Evolutionary conservation across 2,113 vertebrate genomes (phyloP).

Genomic region (Mixornis gularis): DNA sequence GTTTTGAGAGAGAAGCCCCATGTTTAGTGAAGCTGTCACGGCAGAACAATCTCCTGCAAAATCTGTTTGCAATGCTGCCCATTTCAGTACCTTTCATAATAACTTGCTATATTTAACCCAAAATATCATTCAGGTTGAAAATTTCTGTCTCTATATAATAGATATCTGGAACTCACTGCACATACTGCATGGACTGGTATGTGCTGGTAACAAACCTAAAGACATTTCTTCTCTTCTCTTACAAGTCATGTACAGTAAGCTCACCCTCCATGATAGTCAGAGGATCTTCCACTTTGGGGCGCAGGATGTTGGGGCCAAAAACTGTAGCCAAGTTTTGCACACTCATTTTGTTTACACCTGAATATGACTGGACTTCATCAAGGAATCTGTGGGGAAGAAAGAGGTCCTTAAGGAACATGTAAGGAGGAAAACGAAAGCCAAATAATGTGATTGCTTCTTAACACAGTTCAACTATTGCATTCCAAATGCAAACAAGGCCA

Average conservation of each 20-base stretch:
- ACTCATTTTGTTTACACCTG: conserved; percentile 97
- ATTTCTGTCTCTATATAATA: background rate
- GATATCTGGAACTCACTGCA: background rate
- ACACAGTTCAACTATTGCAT: background rate
- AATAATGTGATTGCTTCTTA: background rate
- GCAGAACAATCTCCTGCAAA: background rate
- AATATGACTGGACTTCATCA: conserved; percentile 96
- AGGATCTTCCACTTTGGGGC: conserved; percentile 93
- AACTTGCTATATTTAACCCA: background rate
- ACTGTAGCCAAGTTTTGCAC: conserved; percentile 95
- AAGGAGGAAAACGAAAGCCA: background rate
- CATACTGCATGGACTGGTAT: background rate
- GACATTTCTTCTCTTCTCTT: background rate
- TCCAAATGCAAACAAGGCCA: background rate
- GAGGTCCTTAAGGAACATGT: background rate
- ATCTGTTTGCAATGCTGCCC: background rate
- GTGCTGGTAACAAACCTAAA: background rate
- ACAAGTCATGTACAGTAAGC: background rate
- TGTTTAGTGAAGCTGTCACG: background rate
- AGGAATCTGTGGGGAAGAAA: conserved; percentile 79
- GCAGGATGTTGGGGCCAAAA: conserved; percentile 94
- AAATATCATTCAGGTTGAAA: background rate
- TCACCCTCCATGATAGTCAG: conserved; percentile 97
- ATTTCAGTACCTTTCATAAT: background rate
- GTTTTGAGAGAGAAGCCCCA: background rate